phyloP scores from a whole-genome alignment of 2,113 vertebrate genomes.

The Pollachius pollachius region DNA sequence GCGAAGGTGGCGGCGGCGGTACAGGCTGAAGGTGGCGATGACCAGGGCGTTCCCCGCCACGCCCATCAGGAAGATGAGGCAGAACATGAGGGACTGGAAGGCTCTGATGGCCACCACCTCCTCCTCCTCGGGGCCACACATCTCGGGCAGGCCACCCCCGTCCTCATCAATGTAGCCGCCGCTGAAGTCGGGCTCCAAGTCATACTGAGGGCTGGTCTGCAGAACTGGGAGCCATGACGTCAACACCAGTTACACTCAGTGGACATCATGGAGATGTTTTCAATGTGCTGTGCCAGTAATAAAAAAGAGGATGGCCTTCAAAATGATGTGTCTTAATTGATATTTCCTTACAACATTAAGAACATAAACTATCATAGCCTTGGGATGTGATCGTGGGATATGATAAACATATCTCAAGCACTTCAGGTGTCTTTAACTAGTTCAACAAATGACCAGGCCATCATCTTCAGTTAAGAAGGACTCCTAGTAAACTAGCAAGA shows the following conservation, averaged over 20 bases:
- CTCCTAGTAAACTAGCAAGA: background rate
- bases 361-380: too few species aligned
- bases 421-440: too few species aligned
- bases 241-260: too few species aligned
- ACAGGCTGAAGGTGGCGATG: constrained; percentile 81
- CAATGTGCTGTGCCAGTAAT: too few species aligned
- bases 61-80: constrained; percentile 78
- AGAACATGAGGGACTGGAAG: constrained; percentile 78
- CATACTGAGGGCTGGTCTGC: background rate
- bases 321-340: too few species aligned
- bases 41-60: constrained; percentile 82
- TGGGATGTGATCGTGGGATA: too few species aligned
- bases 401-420: too few species aligned
- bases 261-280: too few species aligned
- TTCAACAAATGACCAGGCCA: too few species aligned
- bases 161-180: background rate
- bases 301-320: too few species aligned
- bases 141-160: constrained; percentile 19
- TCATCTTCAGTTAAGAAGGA: too few species aligned
- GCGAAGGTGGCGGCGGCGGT: constrained; percentile 62
- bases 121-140: constrained; percentile 72
- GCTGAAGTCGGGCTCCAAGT: background rate
- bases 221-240: background rate
- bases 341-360: too few species aligned
- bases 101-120: constrained; percentile 52